Base-by-base conservation (phyloP, 2,113 vertebrate species). In the Plecotus auritus region DNA sequence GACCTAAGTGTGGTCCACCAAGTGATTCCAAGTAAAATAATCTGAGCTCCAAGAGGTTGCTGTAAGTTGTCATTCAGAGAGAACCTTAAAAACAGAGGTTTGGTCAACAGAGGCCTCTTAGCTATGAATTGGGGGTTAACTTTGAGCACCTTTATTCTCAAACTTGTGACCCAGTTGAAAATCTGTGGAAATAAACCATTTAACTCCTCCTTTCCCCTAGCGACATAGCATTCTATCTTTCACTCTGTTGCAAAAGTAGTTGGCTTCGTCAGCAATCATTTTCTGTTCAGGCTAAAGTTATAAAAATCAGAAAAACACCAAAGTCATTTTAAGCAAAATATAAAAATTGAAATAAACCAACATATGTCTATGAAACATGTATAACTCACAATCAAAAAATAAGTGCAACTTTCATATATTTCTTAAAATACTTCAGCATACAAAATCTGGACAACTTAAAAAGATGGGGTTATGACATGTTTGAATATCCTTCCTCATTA, bases 311-410 rank as follows among this genome's bases (percentile, higher is more conserved):
- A 97, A 98, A 97, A 98, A 97, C 97, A 98, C 97, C 95, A 72
- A 97, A 97, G 97, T 97, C 97, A 98, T 98, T 98, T 98, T 97
- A 97, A 98, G 97, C 90, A 98, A 97, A 97, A 98, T 98, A 97
- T 97, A 96, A 96, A 97, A 98, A 97, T 97, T 81, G 93, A 98
- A 98, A 97, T 97, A 97, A 98, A 97, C 97, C 94, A 97, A 91
- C 97, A 98, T 98, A 98, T 98, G 97, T 97, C 97, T 93, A 89
- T 91, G 93, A 97, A 97, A 96, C 95, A 95, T 97, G 96, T 96
- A 97, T 97, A 97, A 98, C 95, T 97, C 94, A 97, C 96, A 96
- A 97, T 97, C 97, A 97, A 96, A 96, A 97, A 97, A 95, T 95
- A 97, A 97, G 96, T 95, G 14, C 92, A 95, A 96, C 86, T 97